Percentiles rank a stretch among this genome's conserved stretches.
Evolutionary conservation across 2,797 vertebrate genomes (phyloP).

Genomic region (Sarcophilus harrisii): DNA sequence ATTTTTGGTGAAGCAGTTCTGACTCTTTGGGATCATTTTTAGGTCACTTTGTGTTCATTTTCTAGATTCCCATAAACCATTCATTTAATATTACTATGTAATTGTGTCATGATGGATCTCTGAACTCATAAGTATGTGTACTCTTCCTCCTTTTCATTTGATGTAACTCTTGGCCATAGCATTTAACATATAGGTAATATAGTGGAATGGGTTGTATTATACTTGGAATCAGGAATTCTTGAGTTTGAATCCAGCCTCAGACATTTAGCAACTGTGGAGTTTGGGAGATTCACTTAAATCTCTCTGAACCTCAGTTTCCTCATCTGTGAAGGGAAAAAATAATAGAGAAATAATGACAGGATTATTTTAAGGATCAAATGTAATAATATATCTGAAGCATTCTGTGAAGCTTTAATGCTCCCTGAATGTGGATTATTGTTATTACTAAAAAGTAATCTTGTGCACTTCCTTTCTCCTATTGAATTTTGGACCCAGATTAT

Average conservation of each 20-base stretch:
- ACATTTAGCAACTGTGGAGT: background rate
- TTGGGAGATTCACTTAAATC: background rate
- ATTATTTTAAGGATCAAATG: background rate
- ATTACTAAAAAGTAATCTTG: background rate
- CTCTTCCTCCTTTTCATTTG: background rate
- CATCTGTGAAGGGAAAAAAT: background rate
- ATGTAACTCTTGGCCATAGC: background rate
- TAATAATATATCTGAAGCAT: background rate
- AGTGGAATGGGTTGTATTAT: background rate
- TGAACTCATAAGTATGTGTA: background rate
- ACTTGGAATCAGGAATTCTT: background rate
- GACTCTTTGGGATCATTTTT: background rate
- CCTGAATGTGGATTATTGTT: background rate
- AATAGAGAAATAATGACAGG: background rate
- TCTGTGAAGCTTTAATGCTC: background rate
- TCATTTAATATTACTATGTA: background rate
- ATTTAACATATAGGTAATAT: background rate
- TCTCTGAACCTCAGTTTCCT: background rate
- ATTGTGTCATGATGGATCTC: background rate
- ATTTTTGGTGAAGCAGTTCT: background rate
- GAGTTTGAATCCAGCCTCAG: background rate
- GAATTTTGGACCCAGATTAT: background rate
- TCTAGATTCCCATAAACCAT: background rate
- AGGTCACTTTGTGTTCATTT: background rate
- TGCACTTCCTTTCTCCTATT: background rate